Evolutionary conservation across 2,888 invertebrate genomes (phyloP).

Genomic region (Lasioglossum zephyrum): DNA sequence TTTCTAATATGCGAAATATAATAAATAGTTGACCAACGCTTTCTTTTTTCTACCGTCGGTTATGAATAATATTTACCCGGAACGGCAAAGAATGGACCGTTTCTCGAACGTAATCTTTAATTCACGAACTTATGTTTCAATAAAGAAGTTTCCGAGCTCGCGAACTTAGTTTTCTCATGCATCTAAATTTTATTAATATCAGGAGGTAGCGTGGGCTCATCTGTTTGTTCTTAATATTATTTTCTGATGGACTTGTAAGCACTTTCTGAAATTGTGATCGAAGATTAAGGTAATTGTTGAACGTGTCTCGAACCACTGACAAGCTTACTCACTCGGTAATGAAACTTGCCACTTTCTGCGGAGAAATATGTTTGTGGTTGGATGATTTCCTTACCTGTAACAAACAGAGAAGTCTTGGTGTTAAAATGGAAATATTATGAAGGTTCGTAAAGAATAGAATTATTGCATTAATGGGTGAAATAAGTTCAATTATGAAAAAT

Average conservation of each 20-base stretch:
- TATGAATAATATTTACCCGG: not conserved
- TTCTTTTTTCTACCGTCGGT: not conserved
- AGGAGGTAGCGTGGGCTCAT: not conserved
- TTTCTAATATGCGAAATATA: not conserved
- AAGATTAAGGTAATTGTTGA: not conserved
- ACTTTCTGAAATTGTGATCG: not conserved
- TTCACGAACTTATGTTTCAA: slow-evolving; percentile 9
- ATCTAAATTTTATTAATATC: slow-evolving; percentile 10
- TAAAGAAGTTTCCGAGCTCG: slow-evolving; percentile 1
- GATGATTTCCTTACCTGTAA: slow-evolving; percentile 21
- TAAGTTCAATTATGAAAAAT: not conserved
- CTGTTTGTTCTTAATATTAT: not conserved
- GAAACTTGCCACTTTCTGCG: not conserved
- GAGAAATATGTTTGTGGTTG: not conserved
- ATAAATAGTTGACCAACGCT: not conserved
- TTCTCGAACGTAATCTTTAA: slow-evolving; percentile 1
- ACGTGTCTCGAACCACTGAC: not conserved
- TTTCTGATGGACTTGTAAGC: not conserved
- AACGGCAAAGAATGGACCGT: not conserved
- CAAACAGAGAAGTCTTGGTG: not conserved
- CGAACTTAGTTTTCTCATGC: slow-evolving; percentile 9
- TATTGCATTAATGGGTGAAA: not conserved
- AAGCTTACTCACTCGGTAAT: not conserved
- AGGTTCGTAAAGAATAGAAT: not conserved
- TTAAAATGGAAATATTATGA: not conserved